Percentiles rank a stretch among this genome's conserved stretches.
Evolutionary conservation across 2,888 invertebrate species (phyloP).

Genomic region (Tipula helvola): DNA sequence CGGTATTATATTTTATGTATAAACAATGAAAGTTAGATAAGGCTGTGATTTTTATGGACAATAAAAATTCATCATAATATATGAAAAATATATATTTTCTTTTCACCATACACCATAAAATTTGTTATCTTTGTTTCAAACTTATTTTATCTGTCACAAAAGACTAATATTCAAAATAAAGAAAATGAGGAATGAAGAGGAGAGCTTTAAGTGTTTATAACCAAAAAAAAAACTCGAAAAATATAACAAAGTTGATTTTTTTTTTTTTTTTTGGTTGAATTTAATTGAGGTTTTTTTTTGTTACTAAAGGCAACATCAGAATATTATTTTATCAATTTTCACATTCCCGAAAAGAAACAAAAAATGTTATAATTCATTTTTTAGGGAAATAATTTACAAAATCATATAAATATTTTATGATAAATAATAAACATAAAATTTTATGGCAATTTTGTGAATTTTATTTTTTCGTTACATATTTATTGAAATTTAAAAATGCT

Average conservation of each 20-base stretch:
- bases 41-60: neutral
- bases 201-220: slow-evolving; percentile 4
- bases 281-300: neutral
- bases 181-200: neutral
- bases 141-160: slow-evolving; percentile 4
- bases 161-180: neutral
- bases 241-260: neutral
- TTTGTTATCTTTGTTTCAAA: neutral
- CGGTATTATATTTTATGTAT: neutral
- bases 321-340: neutral
- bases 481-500: neutral
- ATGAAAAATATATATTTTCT: neutral
- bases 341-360: neutral
- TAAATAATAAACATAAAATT: neutral
- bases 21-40: slow-evolving; percentile 4
- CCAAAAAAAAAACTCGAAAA: neutral
- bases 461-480: neutral
- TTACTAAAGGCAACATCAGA: neutral
- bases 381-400: neutral
- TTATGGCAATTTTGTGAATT: neutral
- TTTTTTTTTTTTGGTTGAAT: neutral
- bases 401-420: neutral
- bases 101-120: neutral
- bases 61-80: neutral
- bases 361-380: neutral